Base-by-base conservation (phyloP, 2,797 vertebrate species). In the Molossus molossus region DNA sequence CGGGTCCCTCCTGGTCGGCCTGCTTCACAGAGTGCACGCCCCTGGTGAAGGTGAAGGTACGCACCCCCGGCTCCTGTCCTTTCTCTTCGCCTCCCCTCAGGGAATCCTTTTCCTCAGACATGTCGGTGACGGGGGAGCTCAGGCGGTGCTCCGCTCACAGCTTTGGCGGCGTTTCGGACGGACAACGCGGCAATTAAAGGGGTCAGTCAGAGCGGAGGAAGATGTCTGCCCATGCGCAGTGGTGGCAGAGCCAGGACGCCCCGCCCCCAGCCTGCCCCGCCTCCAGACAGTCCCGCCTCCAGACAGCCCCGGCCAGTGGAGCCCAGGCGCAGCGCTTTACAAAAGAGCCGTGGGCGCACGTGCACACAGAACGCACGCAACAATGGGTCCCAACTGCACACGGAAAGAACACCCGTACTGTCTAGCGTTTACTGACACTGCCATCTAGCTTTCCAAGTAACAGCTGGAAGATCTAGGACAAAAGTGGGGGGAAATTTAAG, bases 161-260 rank as follows among this genome's bases (percentile, higher is more conserved):
- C 65, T 29, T 87, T 7, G 7, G 11, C 62, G 5, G 27, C 3
- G 29, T 20, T 27, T 23, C 60, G 0, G 5, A 20, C 37, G 3
- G 3, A 33, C 45, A 8, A 21, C 20, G 65, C 72, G 20, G 50
- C 67, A 33, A 33, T 0, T 0, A 21, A 62, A 11, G 14, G 2
- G 14, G 25, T 15, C 60, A 0, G 67, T 11, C 1, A 0, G 11
- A 0, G 27, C 17, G 0, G 21, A 2, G 21, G n/a, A 21, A 8
- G 70, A 9, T 10, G 37, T 15, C 81, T 0, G 84, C 87, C 48
- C 83, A 65, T 76, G 96, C 95, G 95, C 84, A 65, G 37, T 37
- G 65, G 85, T 0, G 2, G 9, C 29, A 0, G 0, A 2, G 62
- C 87, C 58, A n/a, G 7, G 4, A 14, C 15, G 50, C 29, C 23